Evolutionary conservation across 2,797 vertebrate genomes (phyloP), one percentile per base, ranked within the genome.

Genomic region (Apogon talboti): DNA sequence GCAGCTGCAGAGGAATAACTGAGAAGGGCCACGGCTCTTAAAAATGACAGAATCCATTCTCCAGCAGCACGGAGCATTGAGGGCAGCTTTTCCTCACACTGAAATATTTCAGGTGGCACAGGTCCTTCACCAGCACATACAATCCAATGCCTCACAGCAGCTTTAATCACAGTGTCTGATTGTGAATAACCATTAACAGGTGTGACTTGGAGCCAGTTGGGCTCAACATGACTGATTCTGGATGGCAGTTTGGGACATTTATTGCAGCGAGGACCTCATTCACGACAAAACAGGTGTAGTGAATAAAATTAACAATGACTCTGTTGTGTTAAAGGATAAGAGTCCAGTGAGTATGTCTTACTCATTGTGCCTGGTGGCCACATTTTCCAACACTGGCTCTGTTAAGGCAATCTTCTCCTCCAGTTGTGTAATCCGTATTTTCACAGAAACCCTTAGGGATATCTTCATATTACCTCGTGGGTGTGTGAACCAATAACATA

Each of bases 151-250:
- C 10, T 13, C 63, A 45, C 65, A 57, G 48, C 76, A 66, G 71
- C 51, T 81, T 63, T 54, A 40, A 10, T 35, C 33, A 10, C 53
- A 30, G 9, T 7, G 44, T 7, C 19, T 24, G 43, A 47, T 24
- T 56, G 49, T 15, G 11, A 66, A 11, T 72, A 72, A 86, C 33
- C 40, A 33, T 40, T 6, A 41, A 3, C 83, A 87, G 78, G 46
- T 86, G 86, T 10, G 33, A 35, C 33, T 6, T 56, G 47, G 16
- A 12, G 19, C 5, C 41, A 35, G 9, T 35, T 35, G 10, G 33
- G 9, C 33, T 35, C 9, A 35, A 35, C 2, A 3, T 8, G 33
- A 35, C 33, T 35, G 7, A 35, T 8, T 8, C 33, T 10, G 33
- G 33, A 35, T 35, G 33, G 33, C 33, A 35, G 33, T 10, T 35